Base-by-base conservation (phyloP, 2,888 invertebrate species). In the Osmoderma eremita region DNA sequence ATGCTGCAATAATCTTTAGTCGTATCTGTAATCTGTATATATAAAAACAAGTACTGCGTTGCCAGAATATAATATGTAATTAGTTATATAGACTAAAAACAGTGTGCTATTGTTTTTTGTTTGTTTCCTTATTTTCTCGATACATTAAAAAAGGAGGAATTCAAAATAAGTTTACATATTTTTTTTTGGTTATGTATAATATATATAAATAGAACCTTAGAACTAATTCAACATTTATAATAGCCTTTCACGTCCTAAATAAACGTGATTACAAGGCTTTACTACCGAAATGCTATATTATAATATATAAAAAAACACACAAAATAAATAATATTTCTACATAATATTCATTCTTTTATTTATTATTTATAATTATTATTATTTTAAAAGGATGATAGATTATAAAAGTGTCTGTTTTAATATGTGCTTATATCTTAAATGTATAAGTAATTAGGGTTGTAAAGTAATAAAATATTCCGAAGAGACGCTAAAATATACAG, bases 281-380 rank as follows among this genome's bases (percentile, higher is more conserved):
- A 56, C 45, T 56, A 58, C 45, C 49, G 45, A 51, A 51, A 48
- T 20, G 39, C 50, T 63, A 63, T 63, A 8, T 22, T 41, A 65
- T 30, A 30, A 30, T 30, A 5, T 53, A 65, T 56, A 67, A 70
- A 71, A 71, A 69, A 69, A 71, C 62, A 69, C 67, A 71, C 63
- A 62, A 71, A 30, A 72, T 71, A 71, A 71, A 73, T 70, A 72
- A 51, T 63, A 63, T 63, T 62, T 68, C 69, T 71, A 71, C 70
- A 70, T 70, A 73, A 67, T 58, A 30, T 30, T 10, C 30, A 30
- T 30, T 30, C 30, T 65, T 71, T 67, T 67, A n/a, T n/a, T n/a
- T n/a, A 70, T 70, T 30, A 30, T 30, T 67, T 67, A 70, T 71
- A 20, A 56, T 56, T 56, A 56, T 54, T 58, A 58, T 42, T 45